Base-by-base conservation (phyloP, 2,113 vertebrate species). In the Orycteropus afer region DNA sequence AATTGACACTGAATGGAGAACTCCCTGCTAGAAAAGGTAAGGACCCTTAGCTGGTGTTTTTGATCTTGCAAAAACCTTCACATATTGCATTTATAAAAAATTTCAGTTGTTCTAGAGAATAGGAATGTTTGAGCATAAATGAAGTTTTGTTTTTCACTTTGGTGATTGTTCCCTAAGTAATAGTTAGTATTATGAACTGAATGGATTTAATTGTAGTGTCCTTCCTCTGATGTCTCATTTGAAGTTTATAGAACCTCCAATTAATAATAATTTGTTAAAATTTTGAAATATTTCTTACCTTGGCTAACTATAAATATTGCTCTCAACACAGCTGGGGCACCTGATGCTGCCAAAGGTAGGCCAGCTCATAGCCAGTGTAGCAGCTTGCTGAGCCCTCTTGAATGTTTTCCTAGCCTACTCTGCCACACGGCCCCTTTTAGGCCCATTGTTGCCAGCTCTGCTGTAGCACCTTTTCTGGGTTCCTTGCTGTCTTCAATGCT, bases 1-100 rank as follows among this genome's bases (percentile, higher is more conserved):
- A 99, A 81, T 97, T 98, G 7, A 96, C 98, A 90, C 99, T 99
- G 97, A 99, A 98, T 96, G 99, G 98, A 99, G 98, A 98, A 40
- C 96, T 98, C 89, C 97, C 97, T 96, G 95, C 98, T 93, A 98
- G 98, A 89, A 99, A 99, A 99, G 99, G 99, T 99, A 97, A 87
- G 92, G 0, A 2, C 29, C 84, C 91, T 94, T 55, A 5, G 73
- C 6, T 78, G 0, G n/a, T 92, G 65, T 34, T 87, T 93, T 55
- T 86, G 74, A 78, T 94, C 90, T 74, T 22, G 0, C 69, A 61
- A 83, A 0, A 88, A 67, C 7, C 14, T n/a, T 80, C 83, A 69
- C 63, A 78, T 92, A 40, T 91, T 82, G 27, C 13, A 27, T 89
- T 89, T 86, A 65, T 5, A 12, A 80, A 49, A 93, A 45, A 65